phyloP scores from a whole-genome alignment of 1,140 invertebrate genomes.

The Drosophila seguyi region DNA sequence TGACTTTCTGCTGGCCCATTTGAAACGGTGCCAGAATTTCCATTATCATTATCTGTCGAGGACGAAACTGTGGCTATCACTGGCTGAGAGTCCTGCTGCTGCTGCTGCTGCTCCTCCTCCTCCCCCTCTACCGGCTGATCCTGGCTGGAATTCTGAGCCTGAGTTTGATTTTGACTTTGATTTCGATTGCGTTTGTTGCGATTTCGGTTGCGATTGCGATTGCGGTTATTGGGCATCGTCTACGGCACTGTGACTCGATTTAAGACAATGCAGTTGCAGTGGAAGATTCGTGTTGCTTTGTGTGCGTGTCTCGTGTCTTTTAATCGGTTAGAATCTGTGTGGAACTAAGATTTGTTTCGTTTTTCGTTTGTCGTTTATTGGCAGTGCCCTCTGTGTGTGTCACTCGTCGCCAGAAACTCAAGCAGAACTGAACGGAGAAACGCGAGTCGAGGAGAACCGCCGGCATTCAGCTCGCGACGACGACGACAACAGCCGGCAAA shows the following conservation, averaged over 20 bases:
- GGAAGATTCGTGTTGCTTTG: conserved; percentile 34
- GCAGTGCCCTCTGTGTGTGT: conserved; percentile 57
- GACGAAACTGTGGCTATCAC: conserved; percentile 26
- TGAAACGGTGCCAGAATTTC: conserved; percentile 77
- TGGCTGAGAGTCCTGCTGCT: conserved; percentile 17
- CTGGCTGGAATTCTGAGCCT: conserved; percentile 39
- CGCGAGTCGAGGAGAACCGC: conserved; percentile 35
- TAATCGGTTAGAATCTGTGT: conserved; percentile 58
- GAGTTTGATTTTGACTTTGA: conserved; percentile 62
- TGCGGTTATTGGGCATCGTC: conserved; percentile 84
- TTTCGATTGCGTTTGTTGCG: conserved; percentile 79
- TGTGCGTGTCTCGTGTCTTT: conserved; percentile 50
- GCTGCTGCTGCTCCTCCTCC: conserved; percentile 24
- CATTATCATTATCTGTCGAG: conserved; percentile 60
- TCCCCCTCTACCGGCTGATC: conserved; percentile 10
- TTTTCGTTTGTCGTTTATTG: conserved; percentile 49
- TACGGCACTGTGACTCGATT: conserved; percentile 38
- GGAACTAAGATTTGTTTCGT: conserved; percentile 53
- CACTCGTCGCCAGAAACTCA: conserved; percentile 79
- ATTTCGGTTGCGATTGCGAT: conserved; percentile 78
- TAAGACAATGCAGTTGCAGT: conserved; percentile 28
- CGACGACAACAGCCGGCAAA: conserved; percentile 64
- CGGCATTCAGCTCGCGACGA: conserved; percentile 52
- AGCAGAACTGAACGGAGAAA: conserved; percentile 71
- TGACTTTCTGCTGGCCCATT: conserved; percentile 59